These are phyloP conservation scores for Rhinopomastus cyanomelas DNA, from an alignment of 2,113 vertebrate genomes.

Conservation along the genomic window DNA sequence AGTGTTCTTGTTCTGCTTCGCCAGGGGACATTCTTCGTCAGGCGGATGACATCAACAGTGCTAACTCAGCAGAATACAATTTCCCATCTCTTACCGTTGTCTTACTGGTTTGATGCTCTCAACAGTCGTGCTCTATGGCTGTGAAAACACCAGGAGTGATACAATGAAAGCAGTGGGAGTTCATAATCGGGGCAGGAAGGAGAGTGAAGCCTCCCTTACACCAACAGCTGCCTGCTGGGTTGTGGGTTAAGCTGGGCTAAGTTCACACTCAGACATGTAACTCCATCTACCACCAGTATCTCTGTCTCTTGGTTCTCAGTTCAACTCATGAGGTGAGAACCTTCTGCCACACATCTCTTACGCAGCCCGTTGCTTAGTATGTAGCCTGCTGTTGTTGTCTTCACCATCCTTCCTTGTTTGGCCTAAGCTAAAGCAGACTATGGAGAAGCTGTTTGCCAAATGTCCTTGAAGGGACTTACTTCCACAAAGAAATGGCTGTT, in stretches of 20 bases:
- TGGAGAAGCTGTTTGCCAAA: background rate
- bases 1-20: background rate
- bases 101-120: background rate
- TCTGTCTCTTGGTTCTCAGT: background rate
- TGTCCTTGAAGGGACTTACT: background rate
- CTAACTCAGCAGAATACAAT: background rate
- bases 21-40: background rate
- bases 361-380: background rate
- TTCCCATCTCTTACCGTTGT: background rate
- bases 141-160: background rate
- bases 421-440: background rate
- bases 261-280: background rate
- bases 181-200: background rate
- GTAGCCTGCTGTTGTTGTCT: background rate
- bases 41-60: background rate
- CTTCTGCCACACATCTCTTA: background rate
- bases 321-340: background rate
- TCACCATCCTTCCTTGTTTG: background rate
- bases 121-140: background rate
- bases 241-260: background rate
- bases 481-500: background rate
- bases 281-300: background rate
- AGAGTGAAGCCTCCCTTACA: background rate
- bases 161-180: background rate
- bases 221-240: too few species aligned